Base-by-base conservation (phyloP, 2,797 vertebrate genomes). In the Cyprinella venusta region DNA sequence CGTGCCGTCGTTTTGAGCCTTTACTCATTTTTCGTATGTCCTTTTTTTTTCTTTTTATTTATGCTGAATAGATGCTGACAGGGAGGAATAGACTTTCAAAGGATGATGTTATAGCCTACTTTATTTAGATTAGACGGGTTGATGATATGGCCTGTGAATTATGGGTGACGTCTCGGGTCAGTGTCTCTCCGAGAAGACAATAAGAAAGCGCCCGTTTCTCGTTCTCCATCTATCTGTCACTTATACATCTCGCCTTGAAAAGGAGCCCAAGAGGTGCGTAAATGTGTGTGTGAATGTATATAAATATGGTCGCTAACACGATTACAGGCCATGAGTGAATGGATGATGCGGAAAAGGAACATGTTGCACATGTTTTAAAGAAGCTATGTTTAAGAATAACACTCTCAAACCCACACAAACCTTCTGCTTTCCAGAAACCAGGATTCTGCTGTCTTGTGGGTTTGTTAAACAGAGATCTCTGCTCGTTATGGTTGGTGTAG, bases 111-210 rank as follows among this genome's bases (percentile, higher is more conserved):
- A 75, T 86, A 48, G 45, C 45, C 45, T 48, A 90, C 88, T 93
- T 90, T 92, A 91, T 92, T 92, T 91, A 74, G 89, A 91, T 91
- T 89, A 89, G 87, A 90, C 88, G 88, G 85, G 87, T 85, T 85
- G 88, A 89, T 91, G 89, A 87, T 89, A 90, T 85, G 69, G 61
- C 79, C 76, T 78, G 88, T 88, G 88, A 88, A 88, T 89, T 89
- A 88, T 91, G 89, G 90, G 90, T 87, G 87, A 89, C 90, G 90
- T 86, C 91, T 91, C 82, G 69, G 89, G 91, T 89, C 90, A 88
- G 89, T 76, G 89, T 92, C 85, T 79, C 65, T 86, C 77, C 21
- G 85, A 89, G 64, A 63, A 63, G 76, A 84, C 26, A 52, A 65
- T 30, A 38, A 40, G 59, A 72, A 50, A n/a, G 45, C 16, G 6